Evolutionary conservation across 2,113 vertebrate species (phyloP), one percentile per base, ranked within the genome.

Genomic region (Peromyscus leucopus): DNA sequence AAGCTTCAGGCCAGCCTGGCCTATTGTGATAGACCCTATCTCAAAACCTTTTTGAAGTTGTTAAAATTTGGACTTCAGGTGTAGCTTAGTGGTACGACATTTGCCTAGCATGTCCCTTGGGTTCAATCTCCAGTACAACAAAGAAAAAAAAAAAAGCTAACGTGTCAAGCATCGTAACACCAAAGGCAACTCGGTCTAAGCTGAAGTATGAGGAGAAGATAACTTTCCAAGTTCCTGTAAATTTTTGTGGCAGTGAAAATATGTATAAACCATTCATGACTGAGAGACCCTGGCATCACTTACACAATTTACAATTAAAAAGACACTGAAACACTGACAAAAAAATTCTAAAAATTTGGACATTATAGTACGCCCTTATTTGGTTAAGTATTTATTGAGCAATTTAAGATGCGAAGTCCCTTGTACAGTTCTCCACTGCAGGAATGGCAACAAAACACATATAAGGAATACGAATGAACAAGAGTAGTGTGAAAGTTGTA

Each of bases 211-310:
- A 92, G 33, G 48, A 92, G 33, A 86, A 26, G 65, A 91, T 83
- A 94, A 69, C 71, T 79, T 91, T 92, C 92, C 75, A 93, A 95
- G 80, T 95, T 96, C 90, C 74, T 97, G 12, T 88, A 88, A 96
- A 95, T 97, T 95, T 74, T 28, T 98, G 96, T 91, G 90, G 94
- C 92, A 72, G 46, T 93, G 80, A 96, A 98, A 98, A 94, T 94
- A 97, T 94, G 97, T 82, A 90, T 88, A 95, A 80, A 92, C 96
- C 93, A 90, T 96, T 86, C 93, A 95, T 21, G 2, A 95, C 91
- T 91, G 94, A 95, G 87, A 94, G 91, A 67, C n/a, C 74, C 12
- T 96, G 89, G 95, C 46, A 93, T 87, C 55, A 80, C 39, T 98
- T 86, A 95, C 39, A 91, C 31, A 82, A 95, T 85, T 96, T 89